Conservation (phyloP, 2,888 invertebrate species). For the Pemphredon lugubris region DNA sequence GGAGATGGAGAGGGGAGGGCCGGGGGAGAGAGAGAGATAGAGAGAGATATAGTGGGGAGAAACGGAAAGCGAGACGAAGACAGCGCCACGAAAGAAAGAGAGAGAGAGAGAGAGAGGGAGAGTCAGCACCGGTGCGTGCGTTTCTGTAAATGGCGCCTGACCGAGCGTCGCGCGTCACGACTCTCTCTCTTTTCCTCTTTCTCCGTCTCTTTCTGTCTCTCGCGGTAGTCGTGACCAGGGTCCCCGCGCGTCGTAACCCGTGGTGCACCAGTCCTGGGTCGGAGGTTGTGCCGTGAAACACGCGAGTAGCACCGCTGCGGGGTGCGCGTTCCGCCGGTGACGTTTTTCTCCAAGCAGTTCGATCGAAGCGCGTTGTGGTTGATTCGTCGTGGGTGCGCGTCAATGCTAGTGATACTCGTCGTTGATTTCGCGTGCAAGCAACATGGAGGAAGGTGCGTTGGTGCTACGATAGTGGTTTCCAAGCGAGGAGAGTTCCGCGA, state of each 20-base stretch:
- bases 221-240: slow-evolving; percentile 41
- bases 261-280: slow-evolving; percentile 55
- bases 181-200: slow-evolving; percentile 51
- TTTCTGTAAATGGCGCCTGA: slow-evolving; percentile 75
- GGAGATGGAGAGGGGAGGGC: slow-evolving; percentile 1
- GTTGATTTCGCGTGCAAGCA: slow-evolving; percentile 57
- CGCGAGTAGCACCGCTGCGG: slow-evolving; percentile 23
- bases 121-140: slow-evolving; percentile 64
- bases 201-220: slow-evolving; percentile 31
- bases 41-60: slow-evolving; percentile 14
- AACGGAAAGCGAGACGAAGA: too few relatives aligned
- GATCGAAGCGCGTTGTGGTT: slow-evolving; percentile 36
- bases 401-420: slow-evolving; percentile 56
- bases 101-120: slow-evolving; percentile 21
- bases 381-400: slow-evolving; percentile 49
- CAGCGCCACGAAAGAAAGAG: slow-evolving; percentile 2
- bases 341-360: slow-evolving; percentile 15
- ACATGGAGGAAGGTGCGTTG: slow-evolving; percentile 68
- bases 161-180: slow-evolving; percentile 69
- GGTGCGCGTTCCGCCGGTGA: slow-evolving; percentile 38
- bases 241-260: slow-evolving; percentile 40
- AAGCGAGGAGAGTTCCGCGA: slow-evolving; percentile 59
- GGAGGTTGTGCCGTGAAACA: slow-evolving; percentile 42
- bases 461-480: slow-evolving; percentile 68
- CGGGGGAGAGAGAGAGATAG: slow-evolving; percentile 19